Evolutionary conservation across 1,140 invertebrate species (phyloP).

Genomic region (Hormaphis cornu): DNA sequence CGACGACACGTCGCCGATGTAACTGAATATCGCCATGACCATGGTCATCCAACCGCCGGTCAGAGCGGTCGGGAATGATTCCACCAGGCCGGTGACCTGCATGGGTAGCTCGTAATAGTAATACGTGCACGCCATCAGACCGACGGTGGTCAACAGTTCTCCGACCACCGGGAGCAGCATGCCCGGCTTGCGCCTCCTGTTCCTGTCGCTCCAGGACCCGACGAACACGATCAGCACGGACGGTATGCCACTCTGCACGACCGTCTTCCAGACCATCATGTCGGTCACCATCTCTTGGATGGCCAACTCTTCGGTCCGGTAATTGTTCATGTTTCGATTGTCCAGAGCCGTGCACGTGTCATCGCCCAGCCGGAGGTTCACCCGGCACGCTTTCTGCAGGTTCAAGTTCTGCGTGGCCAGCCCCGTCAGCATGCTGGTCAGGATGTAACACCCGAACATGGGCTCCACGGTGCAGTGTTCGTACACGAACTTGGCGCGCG

Average conservation of each 20-base stretch:
- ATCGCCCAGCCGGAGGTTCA: conserved; percentile 62
- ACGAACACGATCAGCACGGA: conserved; percentile 65
- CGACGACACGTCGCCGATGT: conserved; percentile 74
- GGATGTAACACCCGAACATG: conserved; percentile 65
- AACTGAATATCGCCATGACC: conserved; percentile 82
- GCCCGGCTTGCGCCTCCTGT: conserved; percentile 67
- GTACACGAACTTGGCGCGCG: conserved; percentile 35
- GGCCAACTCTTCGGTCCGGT: conserved; percentile 55
- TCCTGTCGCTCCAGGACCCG: conserved; percentile 46
- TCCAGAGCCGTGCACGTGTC: conserved; percentile 62
- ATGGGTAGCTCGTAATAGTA: conserved; percentile 56
- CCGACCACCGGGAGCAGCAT: conserved; percentile 73
- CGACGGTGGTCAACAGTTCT: conserved; percentile 63
- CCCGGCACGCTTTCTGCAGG: conserved; percentile 71
- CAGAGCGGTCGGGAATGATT: conserved; percentile 64
- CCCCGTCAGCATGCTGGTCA: conserved; percentile 62
- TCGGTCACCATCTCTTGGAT: conserved; percentile 64
- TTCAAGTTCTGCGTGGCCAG: conserved; percentile 72
- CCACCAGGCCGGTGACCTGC: conserved; percentile 62
- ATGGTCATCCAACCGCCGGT: conserved; percentile 78
- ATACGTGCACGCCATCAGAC: conserved; percentile 66
- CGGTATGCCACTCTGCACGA: conserved; percentile 65
- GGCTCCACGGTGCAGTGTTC: conserved; percentile 64
- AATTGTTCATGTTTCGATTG: conserved; percentile 57
- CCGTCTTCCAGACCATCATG: conserved; percentile 70